phyloP scores from a whole-genome alignment of 1,140 invertebrate genomes.

The Amyelois transitella region DNA sequence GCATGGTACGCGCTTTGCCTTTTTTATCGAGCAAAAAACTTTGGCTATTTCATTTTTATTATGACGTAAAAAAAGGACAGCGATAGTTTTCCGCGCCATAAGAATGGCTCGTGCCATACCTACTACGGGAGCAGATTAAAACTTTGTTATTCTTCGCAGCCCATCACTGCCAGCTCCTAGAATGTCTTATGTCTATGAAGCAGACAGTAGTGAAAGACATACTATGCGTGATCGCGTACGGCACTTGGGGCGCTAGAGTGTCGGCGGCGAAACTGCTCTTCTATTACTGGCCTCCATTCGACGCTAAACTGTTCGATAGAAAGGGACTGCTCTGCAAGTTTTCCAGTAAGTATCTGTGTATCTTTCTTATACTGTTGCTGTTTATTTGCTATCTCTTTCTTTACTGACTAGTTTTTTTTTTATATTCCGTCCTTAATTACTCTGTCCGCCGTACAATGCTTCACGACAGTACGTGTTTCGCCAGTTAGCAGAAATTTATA shows the following conservation, averaged over 20 bases:
- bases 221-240: constrained; percentile 96
- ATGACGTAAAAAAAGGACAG: no score
- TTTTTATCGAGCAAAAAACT: no score
- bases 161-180: constrained; percentile 95
- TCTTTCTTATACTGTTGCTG: not conserved
- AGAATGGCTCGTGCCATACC: no score
- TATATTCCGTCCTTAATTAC: no score
- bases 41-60: no score
- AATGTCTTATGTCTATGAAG: constrained; percentile 95
- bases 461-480: no score
- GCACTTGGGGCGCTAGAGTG: constrained; percentile 90
- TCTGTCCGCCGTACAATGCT: no score
- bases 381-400: not conserved
- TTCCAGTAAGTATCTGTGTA: constrained; percentile 83
- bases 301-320: constrained; percentile 93
- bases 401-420: not conserved
- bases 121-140: no score
- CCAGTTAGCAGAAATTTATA: no score
- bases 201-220: constrained; percentile 93
- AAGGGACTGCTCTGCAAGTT: constrained; percentile 92
- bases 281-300: constrained; percentile 99
- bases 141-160: constrained; percentile 72
- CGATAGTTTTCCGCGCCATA: no score
- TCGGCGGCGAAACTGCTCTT: constrained; percentile 97
- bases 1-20: no score